A percentile compares a stretch with the other conserved stretches of the same genome.
Evolutionary conservation across 2,113 vertebrate genomes (phyloP).

Genomic region (Verasper variegatus): DNA sequence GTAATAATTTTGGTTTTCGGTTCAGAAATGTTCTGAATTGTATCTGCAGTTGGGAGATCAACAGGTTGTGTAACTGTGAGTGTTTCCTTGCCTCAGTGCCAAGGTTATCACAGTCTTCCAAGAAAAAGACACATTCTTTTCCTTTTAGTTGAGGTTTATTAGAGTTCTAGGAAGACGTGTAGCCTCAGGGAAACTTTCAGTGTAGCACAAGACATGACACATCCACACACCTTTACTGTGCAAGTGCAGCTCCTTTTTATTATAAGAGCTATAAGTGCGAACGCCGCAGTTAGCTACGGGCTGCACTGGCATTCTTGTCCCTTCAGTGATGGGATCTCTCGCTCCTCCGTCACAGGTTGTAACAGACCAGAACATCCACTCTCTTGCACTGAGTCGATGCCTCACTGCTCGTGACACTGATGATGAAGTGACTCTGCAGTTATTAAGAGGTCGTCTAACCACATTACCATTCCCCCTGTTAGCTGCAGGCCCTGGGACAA

Average conservation of each 20-base stretch:
- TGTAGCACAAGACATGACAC: not conserved
- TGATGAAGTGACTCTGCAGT: slow-evolving; percentile 19
- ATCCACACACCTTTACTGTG: not conserved
- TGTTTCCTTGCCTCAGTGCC: slow-evolving; percentile 26
- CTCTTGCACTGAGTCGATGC: not conserved
- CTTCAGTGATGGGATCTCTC: not conserved
- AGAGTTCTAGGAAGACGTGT: slow-evolving; percentile 28
- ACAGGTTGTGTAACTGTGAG: slow-evolving; percentile 11
- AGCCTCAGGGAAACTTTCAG: slow-evolving; percentile 16
- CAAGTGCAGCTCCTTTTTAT: not conserved
- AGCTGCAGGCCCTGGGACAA: slow-evolving; percentile 6
- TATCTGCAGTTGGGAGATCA: slow-evolving; percentile 45
- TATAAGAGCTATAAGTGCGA: not conserved
- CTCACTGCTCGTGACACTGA: slow-evolving; percentile 15
- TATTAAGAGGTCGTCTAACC: not conserved
- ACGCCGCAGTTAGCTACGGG: not conserved
- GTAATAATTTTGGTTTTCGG: slow-evolving; percentile 58
- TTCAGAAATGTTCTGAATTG: slow-evolving; percentile 65
- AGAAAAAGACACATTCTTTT: slow-evolving; percentile 56
- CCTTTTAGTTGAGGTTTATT: slow-evolving; percentile 30
- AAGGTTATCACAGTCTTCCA: slow-evolving; percentile 56
- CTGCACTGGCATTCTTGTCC: not conserved
- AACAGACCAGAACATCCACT: not conserved
- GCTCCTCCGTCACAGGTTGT: not conserved
- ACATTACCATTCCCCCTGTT: slow-evolving; percentile 3